Conservation (phyloP, 2,113 vertebrate genomes). For the Leucosticte australis region DNA sequence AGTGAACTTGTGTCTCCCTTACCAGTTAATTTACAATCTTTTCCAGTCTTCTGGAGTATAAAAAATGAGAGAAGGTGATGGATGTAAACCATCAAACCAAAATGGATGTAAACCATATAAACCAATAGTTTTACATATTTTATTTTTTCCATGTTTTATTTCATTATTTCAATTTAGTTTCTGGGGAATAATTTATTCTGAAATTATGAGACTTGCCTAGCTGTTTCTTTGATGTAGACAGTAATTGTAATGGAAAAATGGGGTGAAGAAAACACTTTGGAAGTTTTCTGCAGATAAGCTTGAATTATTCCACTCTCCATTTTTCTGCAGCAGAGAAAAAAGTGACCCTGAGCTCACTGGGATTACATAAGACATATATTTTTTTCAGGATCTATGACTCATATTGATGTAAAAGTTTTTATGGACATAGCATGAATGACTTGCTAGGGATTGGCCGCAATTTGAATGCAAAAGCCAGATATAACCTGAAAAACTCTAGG, state of each 20-base stretch:
- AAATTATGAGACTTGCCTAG: background rate
- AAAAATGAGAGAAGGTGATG: background rate
- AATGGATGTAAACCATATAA: background rate
- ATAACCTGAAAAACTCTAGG: background rate
- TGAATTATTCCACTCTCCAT: background rate
- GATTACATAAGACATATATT: background rate
- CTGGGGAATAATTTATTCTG: background rate
- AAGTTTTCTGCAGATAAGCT: background rate
- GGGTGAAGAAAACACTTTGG: background rate
- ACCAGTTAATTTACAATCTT: background rate
- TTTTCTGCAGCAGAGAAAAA: background rate
- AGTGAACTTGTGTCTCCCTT: background rate
- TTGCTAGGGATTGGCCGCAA: background rate
- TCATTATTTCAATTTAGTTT: background rate
- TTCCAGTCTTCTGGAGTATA: background rate
- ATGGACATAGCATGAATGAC: background rate
- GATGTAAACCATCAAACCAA: background rate
- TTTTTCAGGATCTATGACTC: background rate
- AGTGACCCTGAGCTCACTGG: background rate
- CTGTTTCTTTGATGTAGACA: background rate
- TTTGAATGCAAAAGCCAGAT: background rate
- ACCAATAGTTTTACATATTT: background rate
- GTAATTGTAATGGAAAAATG: background rate
- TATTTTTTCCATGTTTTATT: background rate
- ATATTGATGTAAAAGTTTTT: background rate